Evolutionary conservation across 2,797 vertebrate genomes (phyloP).

Genomic region (Takifugu ocellatus): DNA sequence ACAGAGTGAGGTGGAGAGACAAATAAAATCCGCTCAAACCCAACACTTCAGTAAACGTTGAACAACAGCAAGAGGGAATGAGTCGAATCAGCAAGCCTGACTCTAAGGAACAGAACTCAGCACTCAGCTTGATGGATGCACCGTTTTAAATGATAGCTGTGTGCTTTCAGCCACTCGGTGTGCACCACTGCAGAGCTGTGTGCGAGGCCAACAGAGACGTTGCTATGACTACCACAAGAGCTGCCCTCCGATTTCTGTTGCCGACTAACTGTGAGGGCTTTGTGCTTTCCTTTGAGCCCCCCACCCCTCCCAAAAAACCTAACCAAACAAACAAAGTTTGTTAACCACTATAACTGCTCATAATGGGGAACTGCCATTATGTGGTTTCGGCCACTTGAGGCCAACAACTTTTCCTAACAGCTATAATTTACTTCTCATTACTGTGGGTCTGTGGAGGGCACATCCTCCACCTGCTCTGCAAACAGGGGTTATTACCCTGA

Average conservation of each 20-base stretch:
- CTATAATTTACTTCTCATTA: slow-evolving; percentile 61
- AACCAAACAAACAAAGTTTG: slow-evolving; percentile 32
- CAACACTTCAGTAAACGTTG: neutral
- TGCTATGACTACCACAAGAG: slow-evolving; percentile 65
- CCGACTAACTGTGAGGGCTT: slow-evolving; percentile 60
- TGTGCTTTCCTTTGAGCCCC: slow-evolving; percentile 50
- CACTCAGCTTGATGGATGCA: slow-evolving; percentile 13
- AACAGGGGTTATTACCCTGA: slow-evolving; percentile 42
- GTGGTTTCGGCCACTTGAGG: slow-evolving; percentile 45
- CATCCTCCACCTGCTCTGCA: slow-evolving; percentile 29
- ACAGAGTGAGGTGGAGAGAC: slow-evolving; percentile 12
- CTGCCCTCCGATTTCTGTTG: slow-evolving; percentile 59
- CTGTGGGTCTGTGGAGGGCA: slow-evolving; percentile 32
- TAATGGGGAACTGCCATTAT: slow-evolving; percentile 22
- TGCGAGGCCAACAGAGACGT: slow-evolving; percentile 45
- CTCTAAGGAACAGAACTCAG: slow-evolving; percentile 20
- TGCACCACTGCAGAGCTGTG: slow-evolving; percentile 21
- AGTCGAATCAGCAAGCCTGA: slow-evolving; percentile 9
- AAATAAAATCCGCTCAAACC: too few relatives aligned
- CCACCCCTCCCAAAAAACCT: neutral
- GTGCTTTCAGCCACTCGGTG: slow-evolving; percentile 40
- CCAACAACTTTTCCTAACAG: slow-evolving; percentile 40
- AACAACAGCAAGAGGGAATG: slow-evolving; percentile 16
- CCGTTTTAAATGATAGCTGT: slow-evolving; percentile 41
- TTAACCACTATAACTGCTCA: too few relatives aligned